Evolutionary conservation across 92 coral and sea anemone genomes (phyloP), one percentile per base, ranked within the genome.

Genomic region (Paragorgia papillata): DNA sequence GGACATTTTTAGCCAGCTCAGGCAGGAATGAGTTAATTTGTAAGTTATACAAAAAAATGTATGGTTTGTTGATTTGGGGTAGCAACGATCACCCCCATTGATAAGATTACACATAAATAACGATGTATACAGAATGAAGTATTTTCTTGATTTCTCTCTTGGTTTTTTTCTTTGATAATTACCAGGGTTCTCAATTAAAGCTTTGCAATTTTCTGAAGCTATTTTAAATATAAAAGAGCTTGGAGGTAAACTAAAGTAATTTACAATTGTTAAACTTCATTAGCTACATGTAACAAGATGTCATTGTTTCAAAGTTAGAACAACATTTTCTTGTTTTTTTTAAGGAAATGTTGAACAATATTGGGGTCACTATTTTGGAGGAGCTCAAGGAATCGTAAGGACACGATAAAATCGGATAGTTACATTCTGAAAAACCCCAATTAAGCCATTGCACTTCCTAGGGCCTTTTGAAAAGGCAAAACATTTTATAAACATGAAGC

Each of bases 151-250:
- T 2, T 41, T 4, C 18, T 6, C n/a, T n/a, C n/a, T 14, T 48
- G 22, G 12, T 26, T 18, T 21, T 17, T n/a, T 46, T 26, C 0
- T 9, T 62, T 26, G 14, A 2, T 13, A 25, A 9, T 20, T 27
- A 55, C 56, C 24, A 95, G 99, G 99, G 32, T 95, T 95, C 73
- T 95, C 99, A 28, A 91, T 91, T 33, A 95, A 95, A 59, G 95
- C 96, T 51, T 82, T 95, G 40, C 99, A 90, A 66, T 55, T 95
- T 14, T 82, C 96, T 19, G 83, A 70, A 32, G 95, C 95, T 25
- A 95, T 95, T 62, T 74, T 95, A 22, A 91, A 95, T 83, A 83
- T 95, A 54, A 95, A 95, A 66, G 99, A 95, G 82, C 95, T 95
- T 31, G 99, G 99, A 88, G 99, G 99, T 92, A 28, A 54, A 9